Base-by-base conservation (phyloP, 2,888 invertebrate genomes). In the Argyra leucocephala region DNA sequence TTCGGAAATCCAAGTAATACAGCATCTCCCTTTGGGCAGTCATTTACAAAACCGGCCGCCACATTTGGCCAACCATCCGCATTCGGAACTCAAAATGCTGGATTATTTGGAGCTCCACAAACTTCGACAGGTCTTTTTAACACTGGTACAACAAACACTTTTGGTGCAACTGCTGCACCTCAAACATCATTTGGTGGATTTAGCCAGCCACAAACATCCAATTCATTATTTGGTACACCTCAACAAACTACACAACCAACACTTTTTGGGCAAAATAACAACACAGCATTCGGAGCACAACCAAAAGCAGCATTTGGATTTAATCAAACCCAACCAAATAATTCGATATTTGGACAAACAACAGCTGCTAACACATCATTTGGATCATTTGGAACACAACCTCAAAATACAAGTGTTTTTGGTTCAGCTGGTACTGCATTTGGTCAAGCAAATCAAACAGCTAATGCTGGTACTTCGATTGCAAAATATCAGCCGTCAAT, bases 401-500 rank as follows among this genome's bases (percentile, higher is more conserved):
- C 83, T 71, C 79, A 82, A n/a, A 78, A 77, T 0, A 74, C 78
- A 0, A 81, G 76, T 70, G 76, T 84, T 1, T 84, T 84, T 74
- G 83, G 85, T 0, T 82, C 79, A 62, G 80, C 81, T 1, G 66
- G 73, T 0, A 71, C 75, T 0, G 62, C 66, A 10, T 74, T 74
- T 4, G 76, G 74, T 0, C 78, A 78, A 71, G 76, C 76, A 0
- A 75, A 75, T 68, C 21, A 21, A 9, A 62, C 63, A 9, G 64
- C 62, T 3, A 26, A 75, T 0, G 76, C 83, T 0, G 94, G 94
- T 2, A 91, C 93, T 0, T 86, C 87, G 0, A 83, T 91, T 1
- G 77, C 70, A 1, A 96, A 97, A 77, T 97, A 95, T 79, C 87
- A 85, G 71, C 90, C 94, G 0, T 88, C 91, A 0, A 86, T 89